Conservation (phyloP, 2,888 invertebrate species). For the Ichneumoninae sp. region DNA sequence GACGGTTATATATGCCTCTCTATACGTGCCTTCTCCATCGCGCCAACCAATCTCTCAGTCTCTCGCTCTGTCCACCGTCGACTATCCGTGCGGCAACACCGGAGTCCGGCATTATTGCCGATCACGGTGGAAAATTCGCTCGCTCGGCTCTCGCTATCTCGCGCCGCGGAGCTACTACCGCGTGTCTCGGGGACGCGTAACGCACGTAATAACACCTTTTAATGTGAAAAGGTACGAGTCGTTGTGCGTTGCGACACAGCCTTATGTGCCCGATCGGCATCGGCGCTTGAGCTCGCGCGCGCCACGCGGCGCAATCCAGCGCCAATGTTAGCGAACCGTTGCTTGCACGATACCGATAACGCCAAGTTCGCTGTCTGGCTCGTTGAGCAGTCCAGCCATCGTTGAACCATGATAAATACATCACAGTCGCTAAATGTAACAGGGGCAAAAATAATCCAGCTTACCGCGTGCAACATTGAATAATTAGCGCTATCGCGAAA, state of each 20-base stretch:
- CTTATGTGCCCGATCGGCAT: neutral
- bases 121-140: constrained; percentile 53
- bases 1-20: constrained; percentile 9
- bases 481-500: constrained; percentile 44
- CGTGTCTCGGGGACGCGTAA: constrained; percentile 64
- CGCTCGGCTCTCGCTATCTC: constrained; percentile 17
- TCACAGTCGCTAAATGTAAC: neutral
- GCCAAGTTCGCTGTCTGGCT: neutral
- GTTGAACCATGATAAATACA: neutral
- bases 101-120: constrained; percentile 36
- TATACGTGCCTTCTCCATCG: constrained; percentile 12
- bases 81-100: neutral
- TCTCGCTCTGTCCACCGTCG: constrained; percentile 40
- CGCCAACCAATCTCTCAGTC: constrained; percentile 15
- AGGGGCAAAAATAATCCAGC: constrained; percentile 18
- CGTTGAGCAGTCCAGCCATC: neutral
- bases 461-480: constrained; percentile 30
- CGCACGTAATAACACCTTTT: constrained; percentile 79
- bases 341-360: neutral
- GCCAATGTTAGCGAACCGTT: neutral
- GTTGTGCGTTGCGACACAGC: constrained; percentile 66
- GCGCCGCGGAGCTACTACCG: constrained; percentile 52
- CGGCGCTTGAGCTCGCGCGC: constrained; percentile 39
- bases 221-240: constrained; percentile 67
- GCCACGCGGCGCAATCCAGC: neutral